Evolutionary conservation across 1,140 invertebrate species (phyloP), one percentile per base, ranked within the genome.

Genomic region (Lerema accius): DNA sequence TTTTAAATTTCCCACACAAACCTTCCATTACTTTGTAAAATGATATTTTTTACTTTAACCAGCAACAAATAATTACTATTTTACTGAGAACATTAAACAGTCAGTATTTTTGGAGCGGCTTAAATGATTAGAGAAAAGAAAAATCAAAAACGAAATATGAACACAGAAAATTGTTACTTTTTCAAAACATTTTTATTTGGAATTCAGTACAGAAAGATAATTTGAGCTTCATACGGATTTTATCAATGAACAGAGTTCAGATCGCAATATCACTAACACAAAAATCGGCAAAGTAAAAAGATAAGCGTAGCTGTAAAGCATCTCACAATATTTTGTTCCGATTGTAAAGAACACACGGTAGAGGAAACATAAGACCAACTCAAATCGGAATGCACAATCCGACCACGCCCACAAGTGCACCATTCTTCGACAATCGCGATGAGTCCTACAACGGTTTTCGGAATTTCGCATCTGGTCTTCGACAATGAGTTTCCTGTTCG

Each of bases 381-480:
- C 49, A 72, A 76, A 76, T 65, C 64, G 55, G 65, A 76, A 74
- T 73, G 78, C 76, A 83, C 80, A 82, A 86, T 80, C 69, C 64
- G 53, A 70, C 84, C 85, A 86, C 86, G 86, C 86, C 85, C 80
- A 83, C 74, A 79, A 82, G 73, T 81, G 76, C 71, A 71, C 66
- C 72, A 73, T 78, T 76, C 59, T 46, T 4, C 46, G 69, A 78
- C 75, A 78, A 78, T 69, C 67, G 68, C 53, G 16, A 65, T 61
- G 62, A 64, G 65, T 63, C 53, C 49, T 69, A 73, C 69, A 76
- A 79, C 72, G 61, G 61, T 67, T 63, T 63, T 43, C 72, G 84
- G 88, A 84, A 89, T 90, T 90, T 89, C 86, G 85, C 88, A 90
- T 90, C 88, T 90, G 86, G 76, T 71, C 60, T 66, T 66, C 72